Conservation (phyloP, 2,113 vertebrate species). For the Camelus dromedarius region DNA sequence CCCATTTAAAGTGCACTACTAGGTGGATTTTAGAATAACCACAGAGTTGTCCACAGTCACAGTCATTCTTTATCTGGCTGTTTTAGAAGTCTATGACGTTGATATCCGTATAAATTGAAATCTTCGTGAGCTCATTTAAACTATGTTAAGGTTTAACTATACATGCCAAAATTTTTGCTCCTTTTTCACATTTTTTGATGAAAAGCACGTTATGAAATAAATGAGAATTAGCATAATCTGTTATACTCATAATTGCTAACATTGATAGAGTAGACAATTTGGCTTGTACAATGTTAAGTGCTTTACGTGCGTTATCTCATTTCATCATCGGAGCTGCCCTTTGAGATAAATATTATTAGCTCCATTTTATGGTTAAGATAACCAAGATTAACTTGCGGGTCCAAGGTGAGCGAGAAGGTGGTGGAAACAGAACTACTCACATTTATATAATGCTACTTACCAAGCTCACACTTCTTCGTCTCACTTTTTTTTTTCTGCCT, state of each 20-base stretch:
- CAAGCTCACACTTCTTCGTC: neutral
- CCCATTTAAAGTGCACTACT: neutral
- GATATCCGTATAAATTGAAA: neutral
- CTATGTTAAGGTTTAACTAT: neutral
- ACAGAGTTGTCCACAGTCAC: neutral
- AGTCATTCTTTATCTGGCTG: neutral
- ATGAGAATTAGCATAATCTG: neutral
- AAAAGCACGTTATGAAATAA: neutral
- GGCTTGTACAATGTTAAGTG: neutral
- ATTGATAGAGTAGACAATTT: neutral
- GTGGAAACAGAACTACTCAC: neutral
- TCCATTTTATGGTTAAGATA: neutral
- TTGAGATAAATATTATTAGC: neutral
- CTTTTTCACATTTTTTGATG: neutral
- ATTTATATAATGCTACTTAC: neutral
- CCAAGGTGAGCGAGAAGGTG: neutral
- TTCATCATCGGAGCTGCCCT: neutral
- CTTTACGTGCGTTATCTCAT: neutral
- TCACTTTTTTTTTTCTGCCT: neutral
- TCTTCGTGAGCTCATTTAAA: neutral
- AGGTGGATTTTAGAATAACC: neutral
- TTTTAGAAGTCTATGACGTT: slow-evolving; percentile 6
- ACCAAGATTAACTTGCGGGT: neutral
- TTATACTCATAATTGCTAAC: neutral
- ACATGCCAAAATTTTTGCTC: neutral